Conservation (phyloP, 2,113 vertebrate species). For the Struthidea cinerea region DNA sequence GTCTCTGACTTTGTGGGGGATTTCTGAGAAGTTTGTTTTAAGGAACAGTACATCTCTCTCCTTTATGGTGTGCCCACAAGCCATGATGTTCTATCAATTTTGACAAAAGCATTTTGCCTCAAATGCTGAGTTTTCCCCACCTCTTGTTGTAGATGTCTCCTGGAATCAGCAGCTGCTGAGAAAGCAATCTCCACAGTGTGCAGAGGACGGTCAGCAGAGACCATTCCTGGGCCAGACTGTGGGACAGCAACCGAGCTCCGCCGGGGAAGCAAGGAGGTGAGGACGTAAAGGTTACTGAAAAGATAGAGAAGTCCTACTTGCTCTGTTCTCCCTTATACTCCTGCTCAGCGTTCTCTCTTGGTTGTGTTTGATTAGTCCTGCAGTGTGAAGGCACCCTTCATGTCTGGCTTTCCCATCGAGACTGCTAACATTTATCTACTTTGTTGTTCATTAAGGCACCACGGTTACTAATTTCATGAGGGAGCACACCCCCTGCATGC, state of each 20-base stretch:
- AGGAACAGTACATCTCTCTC: not conserved
- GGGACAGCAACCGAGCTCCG: constrained; percentile 57
- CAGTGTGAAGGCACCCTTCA: not conserved
- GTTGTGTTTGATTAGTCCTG: not conserved
- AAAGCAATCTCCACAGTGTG: not conserved
- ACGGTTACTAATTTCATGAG: not conserved
- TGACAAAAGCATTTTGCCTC: not conserved
- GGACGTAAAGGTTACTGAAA: not conserved
- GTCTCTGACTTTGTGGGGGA: not conserved
- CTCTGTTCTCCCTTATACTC: not conserved
- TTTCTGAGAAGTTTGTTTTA: not conserved
- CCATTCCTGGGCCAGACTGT: constrained; percentile 66
- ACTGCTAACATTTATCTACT: not conserved
- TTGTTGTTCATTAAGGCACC: not conserved
- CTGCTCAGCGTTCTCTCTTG: not conserved
- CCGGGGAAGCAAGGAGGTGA: constrained; percentile 79
- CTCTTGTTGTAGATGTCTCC: constrained; percentile 64
- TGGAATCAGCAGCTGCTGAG: constrained; percentile 68
- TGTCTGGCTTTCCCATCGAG: not conserved
- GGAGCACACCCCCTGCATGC: not conserved
- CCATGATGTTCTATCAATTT: not conserved
- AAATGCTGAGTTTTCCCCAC: not conserved
- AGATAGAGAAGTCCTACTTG: not conserved
- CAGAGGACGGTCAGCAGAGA: constrained; percentile 74
- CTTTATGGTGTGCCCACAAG: not conserved